Evolutionary conservation across 2,797 vertebrate genomes (phyloP).

Genomic region (Naso thynnoides): DNA sequence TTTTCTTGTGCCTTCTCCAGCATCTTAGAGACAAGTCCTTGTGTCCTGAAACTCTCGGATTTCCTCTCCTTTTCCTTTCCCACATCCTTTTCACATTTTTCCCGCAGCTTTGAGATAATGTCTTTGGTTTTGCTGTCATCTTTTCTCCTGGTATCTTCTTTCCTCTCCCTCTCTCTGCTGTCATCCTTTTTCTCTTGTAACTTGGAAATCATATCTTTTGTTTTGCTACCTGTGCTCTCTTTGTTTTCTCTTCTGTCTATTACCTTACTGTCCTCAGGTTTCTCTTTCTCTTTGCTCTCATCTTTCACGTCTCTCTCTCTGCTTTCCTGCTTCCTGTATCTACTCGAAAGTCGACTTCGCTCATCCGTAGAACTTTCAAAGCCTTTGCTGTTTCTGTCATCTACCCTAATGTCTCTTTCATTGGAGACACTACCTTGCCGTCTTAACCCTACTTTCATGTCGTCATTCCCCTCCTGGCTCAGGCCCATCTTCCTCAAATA

Average conservation of each 20-base stretch:
- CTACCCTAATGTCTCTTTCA: constrained; percentile 61
- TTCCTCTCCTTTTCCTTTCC: constrained; percentile 84
- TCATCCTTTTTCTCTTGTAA: constrained; percentile 83
- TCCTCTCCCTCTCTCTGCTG: constrained; percentile 77
- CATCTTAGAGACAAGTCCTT: constrained; percentile 83
- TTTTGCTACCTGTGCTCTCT: constrained; percentile 84
- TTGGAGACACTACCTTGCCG: constrained; percentile 65
- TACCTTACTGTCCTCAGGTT: constrained; percentile 77
- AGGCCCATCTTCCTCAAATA: constrained; percentile 85
- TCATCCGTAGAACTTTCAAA: constrained; percentile 60
- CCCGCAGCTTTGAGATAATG: constrained; percentile 83
- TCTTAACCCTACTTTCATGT: constrained; percentile 58
- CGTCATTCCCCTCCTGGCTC: constrained; percentile 82
- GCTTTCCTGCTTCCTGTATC: constrained; percentile 59
- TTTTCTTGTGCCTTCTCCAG: constrained; percentile 84
- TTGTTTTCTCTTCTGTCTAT: constrained; percentile 80
- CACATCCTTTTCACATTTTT: constrained; percentile 80
- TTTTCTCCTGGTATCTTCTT: constrained; percentile 77
- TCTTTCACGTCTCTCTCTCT: constrained; percentile 73
- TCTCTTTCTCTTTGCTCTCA: constrained; percentile 80
- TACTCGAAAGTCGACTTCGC: constrained; percentile 58
- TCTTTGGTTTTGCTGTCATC: constrained; percentile 84
- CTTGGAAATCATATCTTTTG: constrained; percentile 85
- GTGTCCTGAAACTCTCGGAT: constrained; percentile 78
- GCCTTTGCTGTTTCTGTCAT: constrained; percentile 64